Evolutionary conservation across 1,140 invertebrate genomes (phyloP).

Genomic region (Drosophila funebris): DNA sequence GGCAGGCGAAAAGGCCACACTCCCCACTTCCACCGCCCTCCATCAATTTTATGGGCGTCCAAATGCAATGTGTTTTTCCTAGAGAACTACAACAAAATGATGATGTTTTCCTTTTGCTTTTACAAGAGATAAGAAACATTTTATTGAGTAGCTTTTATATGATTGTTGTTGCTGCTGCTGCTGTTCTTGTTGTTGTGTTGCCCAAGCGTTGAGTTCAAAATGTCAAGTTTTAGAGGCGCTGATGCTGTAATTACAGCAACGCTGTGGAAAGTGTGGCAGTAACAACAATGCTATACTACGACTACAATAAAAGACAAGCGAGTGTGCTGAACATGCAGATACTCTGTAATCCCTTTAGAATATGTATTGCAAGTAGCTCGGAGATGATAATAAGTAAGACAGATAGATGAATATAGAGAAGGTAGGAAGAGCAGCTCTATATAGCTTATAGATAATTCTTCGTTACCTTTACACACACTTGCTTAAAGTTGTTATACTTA

Average conservation of each 20-base stretch:
- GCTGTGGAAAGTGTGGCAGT: conserved; percentile 55
- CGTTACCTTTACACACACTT: conserved; percentile 8
- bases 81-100: conserved; percentile 62
- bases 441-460: too few relatives aligned
- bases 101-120: conserved; percentile 56
- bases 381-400: too few relatives aligned
- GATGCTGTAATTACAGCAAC: conserved; percentile 44
- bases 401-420: too few relatives aligned
- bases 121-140: conserved; percentile 75
- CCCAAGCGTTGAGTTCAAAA: conserved; percentile 66
- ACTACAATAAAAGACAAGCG: not conserved
- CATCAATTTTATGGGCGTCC: conserved; percentile 22
- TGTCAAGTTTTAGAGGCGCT: conserved; percentile 59
- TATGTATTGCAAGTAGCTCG: too few relatives aligned
- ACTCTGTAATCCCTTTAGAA: not conserved
- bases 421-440: too few relatives aligned
- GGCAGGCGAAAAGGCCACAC: not conserved
- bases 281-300: too few relatives aligned
- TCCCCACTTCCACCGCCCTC: too few relatives aligned
- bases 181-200: conserved; percentile 26
- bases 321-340: not conserved
- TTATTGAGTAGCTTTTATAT: conserved; percentile 40
- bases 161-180: not conserved
- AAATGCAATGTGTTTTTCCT: conserved; percentile 47
- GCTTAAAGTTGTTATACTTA: not conserved